Evolutionary conservation across 2,888 invertebrate genomes (phyloP).

Genomic region (Tromatobia lineatoria): DNA sequence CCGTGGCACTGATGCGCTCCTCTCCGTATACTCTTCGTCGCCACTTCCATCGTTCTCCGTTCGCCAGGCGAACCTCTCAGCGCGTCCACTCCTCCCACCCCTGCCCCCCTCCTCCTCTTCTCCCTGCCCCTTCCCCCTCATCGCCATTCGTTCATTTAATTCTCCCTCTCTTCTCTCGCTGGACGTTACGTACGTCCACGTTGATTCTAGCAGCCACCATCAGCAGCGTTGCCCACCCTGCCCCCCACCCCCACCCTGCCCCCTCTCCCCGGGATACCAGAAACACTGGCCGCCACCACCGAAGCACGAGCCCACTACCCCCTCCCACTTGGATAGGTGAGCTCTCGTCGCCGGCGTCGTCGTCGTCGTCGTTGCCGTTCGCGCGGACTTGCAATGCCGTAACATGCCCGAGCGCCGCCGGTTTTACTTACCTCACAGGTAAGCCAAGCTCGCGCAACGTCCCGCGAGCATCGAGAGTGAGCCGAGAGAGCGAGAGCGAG

Average conservation of each 20-base stretch:
- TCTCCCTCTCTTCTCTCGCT: conserved; percentile 53
- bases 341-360: conserved; percentile 55
- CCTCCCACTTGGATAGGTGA: conserved; percentile 46
- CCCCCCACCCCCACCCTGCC: conserved; percentile 61
- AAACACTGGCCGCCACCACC: conserved; percentile 44
- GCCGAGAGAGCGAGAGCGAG: conserved; percentile 51
- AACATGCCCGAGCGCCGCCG: conserved; percentile 80
- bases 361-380: conserved; percentile 73
- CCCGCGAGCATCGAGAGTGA: conserved; percentile 61
- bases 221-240: conserved; percentile 34
- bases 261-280: conserved; percentile 47
- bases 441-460: conserved; percentile 78
- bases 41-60: conserved; percentile 46
- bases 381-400: conserved; percentile 83
- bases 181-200: conserved; percentile 22
- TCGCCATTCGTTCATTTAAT: conserved; percentile 65
- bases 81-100: background rate
- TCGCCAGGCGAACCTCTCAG: conserved; percentile 55
- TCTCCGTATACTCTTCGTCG: conserved; percentile 25
- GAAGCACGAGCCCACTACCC: conserved; percentile 49
- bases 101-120: background rate
- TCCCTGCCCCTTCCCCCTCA: background rate
- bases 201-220: conserved; percentile 57
- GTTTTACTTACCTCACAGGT: conserved; percentile 85
- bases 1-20: conserved; percentile 32